phyloP scores from a whole-genome alignment of 2,888 invertebrate genomes.

The Penaeus monodon region DNA sequence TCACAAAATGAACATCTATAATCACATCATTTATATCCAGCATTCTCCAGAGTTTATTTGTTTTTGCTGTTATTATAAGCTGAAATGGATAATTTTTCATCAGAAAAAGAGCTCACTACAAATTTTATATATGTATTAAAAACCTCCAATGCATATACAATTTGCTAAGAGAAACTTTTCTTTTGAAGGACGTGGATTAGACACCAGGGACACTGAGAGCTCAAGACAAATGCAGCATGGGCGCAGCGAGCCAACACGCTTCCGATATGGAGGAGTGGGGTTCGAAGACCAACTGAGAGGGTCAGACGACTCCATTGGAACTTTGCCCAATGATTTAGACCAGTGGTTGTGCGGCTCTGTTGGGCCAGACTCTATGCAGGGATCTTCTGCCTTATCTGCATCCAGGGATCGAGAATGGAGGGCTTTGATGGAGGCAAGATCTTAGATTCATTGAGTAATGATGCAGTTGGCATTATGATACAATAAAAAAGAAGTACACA shows the following conservation, averaged over 20 bases:
- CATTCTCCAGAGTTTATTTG: no score
- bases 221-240: conserved; percentile 37
- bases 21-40: no score
- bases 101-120: no score
- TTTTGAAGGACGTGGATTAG: conserved; percentile 19
- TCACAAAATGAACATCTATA: no score
- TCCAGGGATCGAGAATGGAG: conserved; percentile 36
- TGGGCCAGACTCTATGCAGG: conserved; percentile 5
- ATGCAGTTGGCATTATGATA: neutral
- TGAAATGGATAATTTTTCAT: no score
- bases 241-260: conserved; percentile 38
- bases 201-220: conserved; percentile 37
- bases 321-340: conserved; percentile 39
- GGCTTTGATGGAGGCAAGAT: conserved; percentile 31
- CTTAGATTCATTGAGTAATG: neutral
- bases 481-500: neutral
- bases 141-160: neutral
- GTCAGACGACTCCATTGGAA: conserved; percentile 35
- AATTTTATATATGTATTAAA: neutral
- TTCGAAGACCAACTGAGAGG: conserved; percentile 34
- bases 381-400: conserved; percentile 8
- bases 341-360: conserved; percentile 30
- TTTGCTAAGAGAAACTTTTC: neutral
- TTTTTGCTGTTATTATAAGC: no score
- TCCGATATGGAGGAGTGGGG: conserved; percentile 31